Base-by-base conservation (phyloP, 2,113 vertebrate species). In the Casuarius casuarius region DNA sequence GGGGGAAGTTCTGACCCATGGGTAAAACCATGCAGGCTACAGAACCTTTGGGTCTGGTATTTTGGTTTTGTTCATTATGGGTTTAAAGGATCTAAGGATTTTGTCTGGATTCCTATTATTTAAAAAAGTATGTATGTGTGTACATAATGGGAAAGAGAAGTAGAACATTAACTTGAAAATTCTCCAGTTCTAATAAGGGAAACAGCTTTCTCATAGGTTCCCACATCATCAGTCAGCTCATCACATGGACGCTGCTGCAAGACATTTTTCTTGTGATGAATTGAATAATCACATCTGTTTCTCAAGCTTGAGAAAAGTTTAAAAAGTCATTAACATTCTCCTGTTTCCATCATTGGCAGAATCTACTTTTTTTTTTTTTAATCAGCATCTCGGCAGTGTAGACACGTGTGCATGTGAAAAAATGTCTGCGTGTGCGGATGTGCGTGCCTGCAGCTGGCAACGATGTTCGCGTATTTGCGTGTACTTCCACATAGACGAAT, bases 181-280 rank as follows among this genome's bases (percentile, higher is more conserved):
- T 83, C 97, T 98, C 97, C 95, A 97, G 92, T 97, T 97, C 96
- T 96, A 95, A 96, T 97, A 97, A 98, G 98, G 97, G 98, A 98
- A 98, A 98, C 76, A 91, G 96, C 97, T 98, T 98, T 97, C 96
- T 98, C 94, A 92, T 96, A 97, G 96, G 97, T 98, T 98, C 98
- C 98, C 98, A 98, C 97, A 98, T 97, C 97, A 96, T 98, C 96
- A 94, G 97, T 98, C 97, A 98, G 95, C 97, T 98, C 98, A 98
- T 98, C 98, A 97, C 97, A 97, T 95, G 97, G 84, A 73, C 72
- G 86, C 93, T 97, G 96, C 91, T 97, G 94, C 94, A 84, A 95
- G 90, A 97, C 92, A 40, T 93, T 90, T 88, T 92, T 96, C 93
- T 88, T 75, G 71, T 96, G 97, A 98, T 90, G 90, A 97, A 97